phyloP scores from a whole-genome alignment of 1,140 invertebrate genomes.

The Drosophila pandora region DNA sequence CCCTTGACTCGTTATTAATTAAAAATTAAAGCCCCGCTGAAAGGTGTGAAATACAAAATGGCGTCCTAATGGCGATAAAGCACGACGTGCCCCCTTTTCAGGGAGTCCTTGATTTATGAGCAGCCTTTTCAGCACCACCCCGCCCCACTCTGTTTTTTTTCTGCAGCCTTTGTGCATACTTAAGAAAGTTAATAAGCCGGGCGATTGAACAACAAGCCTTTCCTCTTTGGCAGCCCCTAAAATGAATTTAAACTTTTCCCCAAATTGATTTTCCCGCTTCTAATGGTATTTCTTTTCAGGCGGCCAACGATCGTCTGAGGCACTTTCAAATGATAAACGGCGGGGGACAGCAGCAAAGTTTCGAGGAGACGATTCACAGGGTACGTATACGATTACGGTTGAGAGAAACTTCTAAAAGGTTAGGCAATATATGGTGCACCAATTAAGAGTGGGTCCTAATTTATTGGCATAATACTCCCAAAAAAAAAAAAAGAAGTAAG shows the following conservation, averaged over 20 bases:
- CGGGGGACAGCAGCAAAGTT: slow-evolving; percentile 88
- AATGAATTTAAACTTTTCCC: slow-evolving; percentile 58
- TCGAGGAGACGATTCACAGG: slow-evolving; percentile 94
- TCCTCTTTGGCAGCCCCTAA: slow-evolving; percentile 5
- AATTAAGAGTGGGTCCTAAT: too few species aligned
- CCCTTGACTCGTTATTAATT: slow-evolving; percentile 77
- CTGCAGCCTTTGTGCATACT: slow-evolving; percentile 57
- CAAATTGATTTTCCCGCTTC: slow-evolving; percentile 55
- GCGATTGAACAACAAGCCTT: slow-evolving; percentile 24
- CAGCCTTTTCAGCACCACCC: slow-evolving; percentile 9
- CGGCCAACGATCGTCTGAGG: slow-evolving; percentile 88
- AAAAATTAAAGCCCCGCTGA: slow-evolving; percentile 80
- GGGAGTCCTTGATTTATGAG: slow-evolving; percentile 72
- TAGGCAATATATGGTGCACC: too few species aligned
- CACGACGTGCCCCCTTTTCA: slow-evolving; percentile 47
- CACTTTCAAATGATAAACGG: slow-evolving; percentile 91
- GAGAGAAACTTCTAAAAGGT: too few species aligned
- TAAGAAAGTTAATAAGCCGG: slow-evolving; percentile 55
- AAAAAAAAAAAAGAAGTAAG: too few species aligned
- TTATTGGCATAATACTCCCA: background rate
- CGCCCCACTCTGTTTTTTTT: background rate
- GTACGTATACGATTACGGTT: slow-evolving; percentile 84
- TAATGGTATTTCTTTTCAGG: slow-evolving; percentile 48
- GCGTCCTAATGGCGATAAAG: slow-evolving; percentile 76
- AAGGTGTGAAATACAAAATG: slow-evolving; percentile 81